Conservation (phyloP, 2,113 vertebrate species). For the Halcyon senegalensis region DNA sequence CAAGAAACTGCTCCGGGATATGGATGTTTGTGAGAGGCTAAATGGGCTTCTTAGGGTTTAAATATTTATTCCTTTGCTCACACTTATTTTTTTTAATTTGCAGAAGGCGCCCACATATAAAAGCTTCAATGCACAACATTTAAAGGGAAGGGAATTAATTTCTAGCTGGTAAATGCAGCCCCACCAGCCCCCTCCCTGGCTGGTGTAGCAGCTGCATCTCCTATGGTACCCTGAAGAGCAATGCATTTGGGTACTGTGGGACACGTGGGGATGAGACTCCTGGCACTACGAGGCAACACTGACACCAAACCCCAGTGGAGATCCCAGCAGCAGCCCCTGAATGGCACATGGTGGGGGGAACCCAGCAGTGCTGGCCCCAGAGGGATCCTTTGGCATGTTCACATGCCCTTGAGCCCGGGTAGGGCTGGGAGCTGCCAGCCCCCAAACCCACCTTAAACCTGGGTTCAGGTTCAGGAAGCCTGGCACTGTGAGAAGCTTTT, state of each 20-base stretch:
- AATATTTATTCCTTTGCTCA: background rate
- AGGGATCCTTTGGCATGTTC: background rate
- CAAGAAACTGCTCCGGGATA: background rate
- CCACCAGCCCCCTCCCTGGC: background rate
- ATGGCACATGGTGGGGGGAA: rapidly evolving
- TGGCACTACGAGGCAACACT: background rate
- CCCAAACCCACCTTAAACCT: background rate
- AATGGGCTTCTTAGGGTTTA: background rate
- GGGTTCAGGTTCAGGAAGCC: background rate
- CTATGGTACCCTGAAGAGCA: background rate
- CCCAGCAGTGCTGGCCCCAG: background rate
- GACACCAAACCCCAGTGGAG: background rate
- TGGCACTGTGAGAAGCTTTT: background rate
- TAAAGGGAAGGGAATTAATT: background rate
- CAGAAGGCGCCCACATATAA: background rate
- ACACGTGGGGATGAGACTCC: background rate
- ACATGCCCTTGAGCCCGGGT: rapidly evolving
- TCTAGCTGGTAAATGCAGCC: background rate
- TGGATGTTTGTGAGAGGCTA: background rate
- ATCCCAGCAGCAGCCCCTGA: background rate
- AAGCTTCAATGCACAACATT: background rate
- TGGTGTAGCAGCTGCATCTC: background rate
- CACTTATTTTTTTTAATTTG: background rate
- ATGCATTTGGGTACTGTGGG: rapidly evolving
- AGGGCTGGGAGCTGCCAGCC: background rate